Conservation (phyloP, 2,113 vertebrate species). For the Cairina moschata region DNA sequence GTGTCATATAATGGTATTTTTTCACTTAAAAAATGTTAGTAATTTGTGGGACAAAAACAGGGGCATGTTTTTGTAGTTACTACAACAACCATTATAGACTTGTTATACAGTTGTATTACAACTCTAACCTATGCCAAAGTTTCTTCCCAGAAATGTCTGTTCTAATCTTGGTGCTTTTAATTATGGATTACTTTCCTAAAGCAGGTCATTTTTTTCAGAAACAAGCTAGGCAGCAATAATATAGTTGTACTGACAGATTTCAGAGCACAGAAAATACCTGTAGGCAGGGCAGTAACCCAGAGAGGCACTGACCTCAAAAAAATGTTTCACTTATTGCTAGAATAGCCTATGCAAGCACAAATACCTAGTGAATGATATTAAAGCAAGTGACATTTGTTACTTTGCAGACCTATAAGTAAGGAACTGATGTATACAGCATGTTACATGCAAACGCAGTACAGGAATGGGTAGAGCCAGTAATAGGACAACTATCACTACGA, state of each 20-base stretch:
- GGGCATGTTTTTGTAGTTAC: background rate
- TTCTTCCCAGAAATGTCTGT: background rate
- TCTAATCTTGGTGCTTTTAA: background rate
- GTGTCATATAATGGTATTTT: background rate
- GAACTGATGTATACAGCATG: background rate
- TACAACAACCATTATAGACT: background rate
- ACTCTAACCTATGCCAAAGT: background rate
- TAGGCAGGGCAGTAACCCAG: background rate
- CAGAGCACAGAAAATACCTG: background rate
- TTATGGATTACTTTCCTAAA: background rate
- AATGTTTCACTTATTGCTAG: background rate
- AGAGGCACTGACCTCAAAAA: background rate
- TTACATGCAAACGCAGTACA: background rate
- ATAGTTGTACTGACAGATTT: background rate
- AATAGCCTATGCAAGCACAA: background rate
- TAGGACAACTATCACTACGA: background rate
- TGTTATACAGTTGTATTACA: background rate
- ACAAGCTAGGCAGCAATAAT: background rate
- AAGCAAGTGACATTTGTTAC: background rate
- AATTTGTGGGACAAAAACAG: background rate
- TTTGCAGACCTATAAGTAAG: background rate
- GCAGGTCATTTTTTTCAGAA: background rate
- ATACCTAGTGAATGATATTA: background rate
- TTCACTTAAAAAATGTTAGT: background rate
- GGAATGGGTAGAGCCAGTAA: background rate